Conservation (phyloP, 2,113 vertebrate genomes). For the Ochotona princeps region DNA sequence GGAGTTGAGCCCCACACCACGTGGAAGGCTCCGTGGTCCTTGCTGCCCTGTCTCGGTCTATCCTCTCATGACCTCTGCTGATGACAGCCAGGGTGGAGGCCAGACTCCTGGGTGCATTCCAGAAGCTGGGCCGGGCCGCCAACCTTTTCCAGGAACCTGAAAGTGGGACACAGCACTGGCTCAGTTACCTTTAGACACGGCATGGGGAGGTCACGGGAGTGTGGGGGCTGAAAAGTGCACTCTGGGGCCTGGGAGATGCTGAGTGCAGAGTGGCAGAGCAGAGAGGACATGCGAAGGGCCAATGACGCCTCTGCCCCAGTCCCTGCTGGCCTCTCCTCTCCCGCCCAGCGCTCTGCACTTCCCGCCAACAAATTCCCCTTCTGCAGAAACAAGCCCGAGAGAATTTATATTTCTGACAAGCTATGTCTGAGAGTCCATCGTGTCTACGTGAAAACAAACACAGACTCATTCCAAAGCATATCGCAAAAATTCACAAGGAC, state of each 20-base stretch:
- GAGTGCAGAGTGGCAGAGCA: not conserved
- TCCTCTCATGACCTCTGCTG: constrained; percentile 38
- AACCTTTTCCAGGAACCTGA: constrained; percentile 44
- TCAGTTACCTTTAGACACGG: constrained; percentile 55
- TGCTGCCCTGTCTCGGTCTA: not conserved
- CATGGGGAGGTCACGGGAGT: not conserved
- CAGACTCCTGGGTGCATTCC: constrained; percentile 28
- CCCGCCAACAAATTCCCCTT: constrained; percentile 47
- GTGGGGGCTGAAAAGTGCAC: not conserved
- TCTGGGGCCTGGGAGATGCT: not conserved
- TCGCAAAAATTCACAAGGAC: not conserved
- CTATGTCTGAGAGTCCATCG: not conserved
- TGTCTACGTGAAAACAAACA: constrained; percentile 14
- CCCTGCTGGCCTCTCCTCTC: not conserved
- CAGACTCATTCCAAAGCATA: not conserved
- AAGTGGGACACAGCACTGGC: constrained; percentile 55
- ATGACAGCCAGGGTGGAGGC: constrained; percentile 51
- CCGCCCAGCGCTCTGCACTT: not conserved
- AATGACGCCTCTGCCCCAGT: not conserved
- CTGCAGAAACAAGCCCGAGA: constrained; percentile 19
- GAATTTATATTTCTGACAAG: constrained; percentile 18
- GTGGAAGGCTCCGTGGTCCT: not conserved
- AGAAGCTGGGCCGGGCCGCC: constrained; percentile 8
- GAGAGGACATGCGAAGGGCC: not conserved
- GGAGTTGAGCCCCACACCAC: not conserved